A percentile compares a stretch with the other conserved stretches of the same genome.
Evolutionary conservation across 2,797 vertebrate genomes (phyloP).

Genomic region (Arctocebus calabarensis): DNA sequence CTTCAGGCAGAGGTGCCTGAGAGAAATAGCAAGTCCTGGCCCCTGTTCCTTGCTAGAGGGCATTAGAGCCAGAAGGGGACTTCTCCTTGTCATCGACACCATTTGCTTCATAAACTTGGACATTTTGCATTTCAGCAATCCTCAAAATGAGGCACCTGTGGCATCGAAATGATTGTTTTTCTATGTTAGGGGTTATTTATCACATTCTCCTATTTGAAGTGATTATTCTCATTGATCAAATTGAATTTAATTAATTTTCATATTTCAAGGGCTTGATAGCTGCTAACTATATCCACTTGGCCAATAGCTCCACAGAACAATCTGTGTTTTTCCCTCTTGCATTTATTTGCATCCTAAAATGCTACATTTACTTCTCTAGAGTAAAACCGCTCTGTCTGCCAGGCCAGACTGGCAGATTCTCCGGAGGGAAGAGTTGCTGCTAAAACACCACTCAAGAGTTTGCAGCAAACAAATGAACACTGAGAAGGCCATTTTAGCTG

Average conservation of each 20-base stretch:
- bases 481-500: not conserved
- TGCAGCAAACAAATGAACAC: not conserved
- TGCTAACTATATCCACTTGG: conserved; percentile 41
- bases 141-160: conserved; percentile 21
- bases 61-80: not conserved
- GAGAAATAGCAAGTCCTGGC: not conserved
- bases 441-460: not conserved
- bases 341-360: conserved; percentile 57
- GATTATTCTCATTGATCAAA: conserved; percentile 58
- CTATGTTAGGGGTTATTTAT: conserved; percentile 30
- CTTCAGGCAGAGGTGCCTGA: not conserved
- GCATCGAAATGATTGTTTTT: conserved; percentile 31
- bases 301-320: not conserved
- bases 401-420: not conserved
- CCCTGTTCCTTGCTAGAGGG: not conserved
- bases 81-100: not conserved
- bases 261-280: conserved; percentile 57
- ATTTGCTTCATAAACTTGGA: not conserved
- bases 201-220: conserved; percentile 44
- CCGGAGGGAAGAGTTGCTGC: not conserved
- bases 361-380: not conserved
- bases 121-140: conserved; percentile 13
- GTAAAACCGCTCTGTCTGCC: conserved; percentile 27
- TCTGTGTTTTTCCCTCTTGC: not conserved
- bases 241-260: conserved; percentile 74